A percentile compares a stretch with the other conserved stretches of the same genome.
Evolutionary conservation across 2,888 invertebrate species (phyloP).

Genomic region (Callosobruchus maculatus): DNA sequence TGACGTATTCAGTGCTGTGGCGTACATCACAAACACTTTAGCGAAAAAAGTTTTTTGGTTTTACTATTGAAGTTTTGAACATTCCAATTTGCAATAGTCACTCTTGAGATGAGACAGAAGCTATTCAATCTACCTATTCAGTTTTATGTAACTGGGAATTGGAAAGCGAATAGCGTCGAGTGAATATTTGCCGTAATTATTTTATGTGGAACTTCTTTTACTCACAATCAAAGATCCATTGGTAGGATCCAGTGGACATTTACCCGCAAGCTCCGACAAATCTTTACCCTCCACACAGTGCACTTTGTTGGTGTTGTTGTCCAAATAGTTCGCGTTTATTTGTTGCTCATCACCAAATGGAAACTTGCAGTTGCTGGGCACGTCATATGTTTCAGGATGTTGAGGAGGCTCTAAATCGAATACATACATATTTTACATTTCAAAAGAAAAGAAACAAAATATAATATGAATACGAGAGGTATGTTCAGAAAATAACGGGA

Average conservation of each 20-base stretch:
- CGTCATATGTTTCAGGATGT: constrained; percentile 11
- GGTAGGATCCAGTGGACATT: constrained; percentile 13
- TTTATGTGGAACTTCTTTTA: neutral
- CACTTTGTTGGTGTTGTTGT: constrained; percentile 19
- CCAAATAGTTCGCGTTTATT: constrained; percentile 17
- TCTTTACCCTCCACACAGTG: constrained; percentile 16
- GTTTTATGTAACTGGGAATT: too few species aligned
- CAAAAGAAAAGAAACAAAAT: neutral
- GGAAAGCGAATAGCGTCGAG: too few species aligned
- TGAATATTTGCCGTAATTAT: too few species aligned
- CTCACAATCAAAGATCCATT: constrained; percentile 8
- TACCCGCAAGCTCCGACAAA: constrained; percentile 13
- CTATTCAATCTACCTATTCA: too few species aligned
- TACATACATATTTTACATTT: neutral
- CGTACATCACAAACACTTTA: too few species aligned
- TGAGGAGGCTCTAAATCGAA: neutral
- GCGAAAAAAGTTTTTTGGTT: too few species aligned
- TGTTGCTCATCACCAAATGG: constrained; percentile 28
- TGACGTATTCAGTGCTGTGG: too few species aligned
- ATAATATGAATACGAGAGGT: too few species aligned
- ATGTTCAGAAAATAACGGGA: too few species aligned
- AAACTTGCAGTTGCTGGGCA: constrained; percentile 23
- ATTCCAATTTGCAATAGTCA: too few species aligned
- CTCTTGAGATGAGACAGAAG: too few species aligned
- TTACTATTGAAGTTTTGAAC: too few species aligned